A percentile compares a stretch with the other conserved stretches of the same genome.
Evolutionary conservation across 1,140 invertebrate species (phyloP).

Genomic region (Leptonema lineaticorne): DNA sequence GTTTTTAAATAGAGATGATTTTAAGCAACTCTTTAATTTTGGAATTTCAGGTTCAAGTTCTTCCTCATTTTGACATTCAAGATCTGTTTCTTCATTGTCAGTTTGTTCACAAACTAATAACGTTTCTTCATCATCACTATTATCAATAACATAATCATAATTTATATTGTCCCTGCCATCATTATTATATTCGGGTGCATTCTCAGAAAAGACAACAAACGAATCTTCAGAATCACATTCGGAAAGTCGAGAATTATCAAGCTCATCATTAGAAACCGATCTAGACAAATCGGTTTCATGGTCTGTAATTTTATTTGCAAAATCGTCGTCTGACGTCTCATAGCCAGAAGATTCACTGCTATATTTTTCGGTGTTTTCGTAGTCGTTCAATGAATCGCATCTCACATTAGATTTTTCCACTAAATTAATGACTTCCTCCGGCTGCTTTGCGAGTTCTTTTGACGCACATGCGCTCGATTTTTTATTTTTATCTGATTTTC

Average conservation of each 20-base stretch:
- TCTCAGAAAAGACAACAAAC: conserved; percentile 38
- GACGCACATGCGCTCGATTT: neutral
- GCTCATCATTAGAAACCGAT: neutral
- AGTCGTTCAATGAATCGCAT: conserved; percentile 10
- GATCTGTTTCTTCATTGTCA: neutral
- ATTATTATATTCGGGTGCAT: neutral
- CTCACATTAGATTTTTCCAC: conserved; percentile 1
- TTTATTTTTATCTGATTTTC: neutral
- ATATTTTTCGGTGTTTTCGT: conserved; percentile 32
- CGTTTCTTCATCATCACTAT: conserved; percentile 21
- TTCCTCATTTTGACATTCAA: neutral
- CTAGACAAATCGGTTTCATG: neutral
- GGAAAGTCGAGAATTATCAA: conserved; percentile 12
- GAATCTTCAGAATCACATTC: conserved; percentile 41
- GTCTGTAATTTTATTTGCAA: conserved; percentile 21
- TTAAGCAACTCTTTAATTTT: conserved; percentile 21
- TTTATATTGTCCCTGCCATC: conserved; percentile 21
- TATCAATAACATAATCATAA: conserved; percentile 5
- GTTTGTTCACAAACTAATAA: neutral
- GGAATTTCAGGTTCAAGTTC: no score
- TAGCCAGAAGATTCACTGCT: conserved; percentile 22
- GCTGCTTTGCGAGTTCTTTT: no score
- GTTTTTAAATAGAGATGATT: neutral
- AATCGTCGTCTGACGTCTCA: conserved; percentile 34
- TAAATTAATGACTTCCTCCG: neutral